Evolutionary conservation across 2,888 invertebrate genomes (phyloP), one percentile per base, ranked within the genome.

Genomic region (Corbicula japonica): DNA sequence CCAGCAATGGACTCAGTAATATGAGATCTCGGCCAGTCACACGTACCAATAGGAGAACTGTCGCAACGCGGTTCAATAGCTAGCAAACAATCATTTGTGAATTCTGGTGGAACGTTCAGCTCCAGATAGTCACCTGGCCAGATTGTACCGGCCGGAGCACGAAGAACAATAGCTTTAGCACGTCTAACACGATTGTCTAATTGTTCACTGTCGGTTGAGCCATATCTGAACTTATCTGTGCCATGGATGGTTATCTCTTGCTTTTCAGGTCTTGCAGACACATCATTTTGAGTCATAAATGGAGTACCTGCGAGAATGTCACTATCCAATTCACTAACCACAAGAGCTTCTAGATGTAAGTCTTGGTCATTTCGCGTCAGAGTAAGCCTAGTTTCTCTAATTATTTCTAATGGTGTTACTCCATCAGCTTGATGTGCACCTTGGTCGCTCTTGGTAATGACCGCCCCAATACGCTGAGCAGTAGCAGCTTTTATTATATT

Each of bases 231-330:
- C 2, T 38, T 38, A 28, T 32, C 52, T 41, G 61, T 44, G 30
- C 61, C 73, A 34, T 52, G 46, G 12, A 85, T 72, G 4, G 60
- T 65, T 8, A 85, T 65, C 61, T 72, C 50, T 32, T 71, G 74
- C 35, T 72, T 81, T 18, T 78, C 74, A 5, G 82, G 81, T 12
- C 82, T 73, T n/a, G 85, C 56, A 6, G 74, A 23, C 35, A 87
- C 75, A 38, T 85, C 87, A 76, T 86, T 87, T 18, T 10, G 12
- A 28, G 61, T 68, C 79, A 87, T 84, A 38, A 86, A 87, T 0
- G 86, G 83, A 12, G 76, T 84, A 1, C 86, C 86, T 0, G 83
- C 85, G n/a, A 84, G 58, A 0, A 82, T 35, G 15, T 87, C 85
- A 12, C 61, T 69, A 66, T 86, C 86, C 10, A 78, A 30, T 38